These are phyloP conservation scores for Aquatica leii DNA, from an alignment of 2,888 invertebrate genomes.

Conservation along the genomic window DNA sequence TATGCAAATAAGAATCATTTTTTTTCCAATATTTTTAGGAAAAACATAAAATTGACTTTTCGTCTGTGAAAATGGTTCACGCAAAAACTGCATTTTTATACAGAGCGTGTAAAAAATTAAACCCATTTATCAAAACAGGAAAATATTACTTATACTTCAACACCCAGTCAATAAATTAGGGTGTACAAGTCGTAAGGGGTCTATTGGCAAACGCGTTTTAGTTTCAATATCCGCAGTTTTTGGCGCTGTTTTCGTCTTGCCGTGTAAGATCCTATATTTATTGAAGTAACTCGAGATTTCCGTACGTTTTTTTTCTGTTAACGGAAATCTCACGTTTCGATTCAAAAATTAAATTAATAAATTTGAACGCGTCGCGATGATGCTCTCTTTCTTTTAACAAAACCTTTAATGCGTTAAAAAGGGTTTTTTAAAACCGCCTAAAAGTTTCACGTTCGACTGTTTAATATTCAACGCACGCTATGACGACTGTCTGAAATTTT, in stretches of 20 bases:
- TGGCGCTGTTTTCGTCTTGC: slow-evolving; percentile 15
- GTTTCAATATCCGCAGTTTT: slow-evolving; percentile 22
- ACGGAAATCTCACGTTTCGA: background rate
- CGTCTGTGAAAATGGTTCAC: too few species aligned
- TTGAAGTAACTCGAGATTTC: slow-evolving; percentile 21
- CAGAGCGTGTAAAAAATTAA: background rate
- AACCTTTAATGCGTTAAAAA: too few species aligned
- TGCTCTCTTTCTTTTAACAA: too few species aligned
- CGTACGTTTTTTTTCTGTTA: background rate
- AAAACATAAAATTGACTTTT: too few species aligned
- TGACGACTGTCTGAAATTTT: slow-evolving; percentile 20
- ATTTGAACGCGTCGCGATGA: background rate
- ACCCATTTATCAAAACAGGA: background rate
- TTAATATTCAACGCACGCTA: slow-evolving; percentile 20
- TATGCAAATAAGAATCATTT: too few species aligned
- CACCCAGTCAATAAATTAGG: slow-evolving; percentile 18
- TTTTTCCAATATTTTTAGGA: too few species aligned
- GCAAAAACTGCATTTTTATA: background rate
- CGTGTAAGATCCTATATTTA: slow-evolving; percentile 16
- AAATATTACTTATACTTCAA: too few species aligned
- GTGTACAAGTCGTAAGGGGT: slow-evolving; percentile 6
- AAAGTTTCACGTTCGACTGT: too few species aligned
- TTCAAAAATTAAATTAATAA: background rate
- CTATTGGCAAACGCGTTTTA: slow-evolving; percentile 9
- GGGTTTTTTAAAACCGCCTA: too few species aligned